Conservation (phyloP, 2,113 vertebrate species). For the Fulmarus glacialis region DNA sequence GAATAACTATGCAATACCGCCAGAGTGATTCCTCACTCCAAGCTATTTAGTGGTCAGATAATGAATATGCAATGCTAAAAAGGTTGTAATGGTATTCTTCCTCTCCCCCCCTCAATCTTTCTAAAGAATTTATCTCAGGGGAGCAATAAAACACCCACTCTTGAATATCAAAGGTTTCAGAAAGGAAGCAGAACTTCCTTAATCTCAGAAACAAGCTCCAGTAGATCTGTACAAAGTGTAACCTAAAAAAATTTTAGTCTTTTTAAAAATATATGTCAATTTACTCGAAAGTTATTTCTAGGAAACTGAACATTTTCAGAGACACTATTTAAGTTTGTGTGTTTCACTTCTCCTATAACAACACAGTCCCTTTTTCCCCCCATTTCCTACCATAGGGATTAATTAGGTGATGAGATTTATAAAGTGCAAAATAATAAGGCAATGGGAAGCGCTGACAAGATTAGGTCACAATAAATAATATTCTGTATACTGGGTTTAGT, state of each 20-base stretch:
- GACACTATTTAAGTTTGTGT: neutral
- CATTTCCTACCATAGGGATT: neutral
- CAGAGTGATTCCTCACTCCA: neutral
- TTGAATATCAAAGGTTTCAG: neutral
- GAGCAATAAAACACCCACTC: slow-evolving; percentile 4
- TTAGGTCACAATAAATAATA: neutral
- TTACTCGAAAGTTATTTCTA: neutral
- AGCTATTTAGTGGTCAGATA: neutral
- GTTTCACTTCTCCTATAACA: neutral
- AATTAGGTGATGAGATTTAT: neutral
- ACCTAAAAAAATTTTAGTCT: neutral
- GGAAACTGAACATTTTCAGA: neutral
- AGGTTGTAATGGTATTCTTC: neutral
- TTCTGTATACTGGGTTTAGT: neutral
- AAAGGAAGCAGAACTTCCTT: neutral
- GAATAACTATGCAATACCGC: neutral
- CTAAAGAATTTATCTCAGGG: neutral
- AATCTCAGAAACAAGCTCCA: neutral
- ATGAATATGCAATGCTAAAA: neutral
- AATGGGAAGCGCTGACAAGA: neutral
- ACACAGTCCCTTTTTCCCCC: neutral
- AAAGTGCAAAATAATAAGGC: neutral
- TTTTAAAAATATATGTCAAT: neutral
- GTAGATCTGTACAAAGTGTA: neutral
- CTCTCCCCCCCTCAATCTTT: neutral